phyloP scores from a whole-genome alignment of 2,888 invertebrate species.

The Agonopterix arenella region DNA sequence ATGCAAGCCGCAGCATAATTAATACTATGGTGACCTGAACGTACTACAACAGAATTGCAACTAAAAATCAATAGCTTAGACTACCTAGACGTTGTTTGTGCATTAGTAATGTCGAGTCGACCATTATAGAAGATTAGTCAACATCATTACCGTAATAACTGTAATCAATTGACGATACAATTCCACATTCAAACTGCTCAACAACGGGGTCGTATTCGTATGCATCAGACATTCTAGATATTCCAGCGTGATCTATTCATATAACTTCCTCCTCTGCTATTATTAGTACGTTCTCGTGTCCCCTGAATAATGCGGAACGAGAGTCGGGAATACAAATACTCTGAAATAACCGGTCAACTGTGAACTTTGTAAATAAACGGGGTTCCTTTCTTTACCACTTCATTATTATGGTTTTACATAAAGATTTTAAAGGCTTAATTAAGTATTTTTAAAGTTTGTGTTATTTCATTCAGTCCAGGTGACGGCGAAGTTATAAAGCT shows the following conservation, averaged over 20 bases:
- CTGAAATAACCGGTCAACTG: constrained; percentile 37
- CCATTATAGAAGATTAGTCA: no score
- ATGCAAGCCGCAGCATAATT: neutral
- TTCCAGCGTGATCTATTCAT: constrained; percentile 52
- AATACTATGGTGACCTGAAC: no score
- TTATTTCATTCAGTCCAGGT: neutral
- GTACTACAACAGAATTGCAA: no score
- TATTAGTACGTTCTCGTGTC: constrained; percentile 50
- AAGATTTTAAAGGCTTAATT: neutral
- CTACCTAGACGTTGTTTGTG: no score
- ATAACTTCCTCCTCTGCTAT: constrained; percentile 59
- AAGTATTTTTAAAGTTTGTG: neutral
- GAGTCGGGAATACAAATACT: constrained; percentile 36
- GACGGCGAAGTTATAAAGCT: no score
- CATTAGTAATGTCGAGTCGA: no score
- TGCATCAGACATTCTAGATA: constrained; percentile 45
- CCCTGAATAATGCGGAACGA: constrained; percentile 39
- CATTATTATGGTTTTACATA: no score
- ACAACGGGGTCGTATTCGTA: constrained; percentile 16
- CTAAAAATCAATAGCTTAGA: constrained; percentile 1
- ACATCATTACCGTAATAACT: no score
- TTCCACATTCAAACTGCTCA: no score
- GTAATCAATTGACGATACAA: no score
- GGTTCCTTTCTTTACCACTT: no score
- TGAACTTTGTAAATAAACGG: neutral